Evolutionary conservation across 1,140 invertebrate species (phyloP), one percentile per base, ranked within the genome.

Genomic region (Diabrotica undecimpunctata): DNA sequence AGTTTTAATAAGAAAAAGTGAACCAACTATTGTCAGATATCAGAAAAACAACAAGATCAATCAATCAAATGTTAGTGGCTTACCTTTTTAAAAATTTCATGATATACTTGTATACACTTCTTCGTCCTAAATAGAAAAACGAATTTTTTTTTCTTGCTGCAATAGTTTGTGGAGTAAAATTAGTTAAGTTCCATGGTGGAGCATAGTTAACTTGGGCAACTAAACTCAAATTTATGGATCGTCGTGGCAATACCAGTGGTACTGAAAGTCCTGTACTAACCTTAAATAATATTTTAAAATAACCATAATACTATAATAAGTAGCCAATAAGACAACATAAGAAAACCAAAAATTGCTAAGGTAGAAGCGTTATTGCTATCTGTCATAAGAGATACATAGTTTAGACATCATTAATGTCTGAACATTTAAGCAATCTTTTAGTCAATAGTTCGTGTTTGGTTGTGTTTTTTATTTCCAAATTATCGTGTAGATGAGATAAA

Each of bases 51-150:
- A n/a, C n/a, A n/a, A n/a, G 25, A 25, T 25, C 1, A 25, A 25
- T 2, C 4, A 25, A 25, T 25, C 25, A 25, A 25, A 25, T 25
- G 25, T 25, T 25, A 25, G 25, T 25, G 1, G 25, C 64, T 64
- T 71, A 75, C 74, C 65, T 68, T 10, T 75, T 61, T 37, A 75
- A 51, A 11, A 71, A 52, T 13, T 66, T 56, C 7, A 71, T 66
- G 25, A 74, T 59, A 41, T 74, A 74, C 54, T 70, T 64, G 54
- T 75, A 75, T 52, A 75, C 68, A 12, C 41, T 69, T 9, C 66
- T 59, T 51, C 72, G 66, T 12, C 66, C 64, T n/a, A 75, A 56
- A 59, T 74, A 72, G 9, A 68, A 70, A 8, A 58, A 41, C 2
- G 56, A 38, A 9, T 54, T 7, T 38, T 67, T 55, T 2, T 65